A percentile compares a stretch with the other conserved stretches of the same genome.
phyloP scores from a whole-genome alignment of 2,113 vertebrate species.

The Orycteropus afer region DNA sequence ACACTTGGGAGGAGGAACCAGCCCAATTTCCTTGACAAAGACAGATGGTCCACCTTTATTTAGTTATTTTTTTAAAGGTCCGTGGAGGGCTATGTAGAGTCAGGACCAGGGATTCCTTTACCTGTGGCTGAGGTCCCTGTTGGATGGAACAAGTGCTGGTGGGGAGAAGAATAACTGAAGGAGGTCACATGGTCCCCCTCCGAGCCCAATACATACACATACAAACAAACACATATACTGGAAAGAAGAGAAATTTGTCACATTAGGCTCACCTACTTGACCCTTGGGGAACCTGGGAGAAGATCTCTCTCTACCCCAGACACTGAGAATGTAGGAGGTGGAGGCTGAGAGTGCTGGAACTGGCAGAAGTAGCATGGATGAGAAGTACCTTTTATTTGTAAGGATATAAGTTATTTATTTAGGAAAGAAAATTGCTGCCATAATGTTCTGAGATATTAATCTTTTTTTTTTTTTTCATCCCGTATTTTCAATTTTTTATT shows the following conservation, averaged over 20 bases:
- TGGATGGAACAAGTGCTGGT: background rate
- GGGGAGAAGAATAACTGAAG: background rate
- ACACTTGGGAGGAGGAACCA: background rate
- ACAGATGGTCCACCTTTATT: background rate
- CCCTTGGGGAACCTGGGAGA: background rate
- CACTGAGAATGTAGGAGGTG: background rate
- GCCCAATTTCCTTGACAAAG: background rate
- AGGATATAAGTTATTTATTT: background rate
- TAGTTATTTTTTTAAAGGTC: background rate
- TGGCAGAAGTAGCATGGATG: background rate
- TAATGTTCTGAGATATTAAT: background rate
- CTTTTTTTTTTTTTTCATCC: background rate
- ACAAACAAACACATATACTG: background rate
- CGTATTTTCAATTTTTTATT: background rate
- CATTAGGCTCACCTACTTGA: background rate
- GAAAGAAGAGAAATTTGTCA: background rate
- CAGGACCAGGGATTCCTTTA: background rate
- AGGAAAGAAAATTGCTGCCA: background rate
- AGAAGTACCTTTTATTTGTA: slow-evolving; percentile 13
- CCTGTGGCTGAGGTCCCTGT: background rate
- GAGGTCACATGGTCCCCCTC: background rate
- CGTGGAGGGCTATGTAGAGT: background rate
- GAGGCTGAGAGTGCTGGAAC: background rate
- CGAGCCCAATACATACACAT: background rate
- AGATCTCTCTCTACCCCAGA: background rate